phyloP scores from a whole-genome alignment of 2,888 invertebrate species.

The Hyposoter dolosus region DNA sequence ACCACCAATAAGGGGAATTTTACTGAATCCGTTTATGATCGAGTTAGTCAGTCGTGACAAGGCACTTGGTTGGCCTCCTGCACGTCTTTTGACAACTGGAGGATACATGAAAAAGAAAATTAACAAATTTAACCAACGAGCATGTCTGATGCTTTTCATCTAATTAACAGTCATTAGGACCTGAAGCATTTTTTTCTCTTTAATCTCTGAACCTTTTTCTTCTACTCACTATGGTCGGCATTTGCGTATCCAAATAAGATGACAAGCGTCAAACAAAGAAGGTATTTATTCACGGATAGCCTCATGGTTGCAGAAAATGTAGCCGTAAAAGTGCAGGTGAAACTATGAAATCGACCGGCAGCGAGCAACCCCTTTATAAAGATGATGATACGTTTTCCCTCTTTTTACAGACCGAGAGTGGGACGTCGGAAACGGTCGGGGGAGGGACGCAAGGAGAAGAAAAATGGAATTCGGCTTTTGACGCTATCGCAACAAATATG shows the following conservation, averaged over 20 bases:
- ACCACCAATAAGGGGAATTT: constrained; percentile 65
- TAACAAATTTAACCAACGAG: neutral
- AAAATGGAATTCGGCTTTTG: constrained; percentile 14
- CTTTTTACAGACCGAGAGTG: neutral
- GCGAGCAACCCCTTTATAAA: constrained; percentile 66
- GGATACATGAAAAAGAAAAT: neutral
- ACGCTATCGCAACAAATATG: constrained; percentile 54
- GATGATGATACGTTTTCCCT: constrained; percentile 40
- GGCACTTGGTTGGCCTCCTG: neutral
- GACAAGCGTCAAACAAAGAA: constrained; percentile 55
- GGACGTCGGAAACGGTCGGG: neutral
- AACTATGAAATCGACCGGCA: constrained; percentile 60
- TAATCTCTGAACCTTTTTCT: constrained; percentile 2
- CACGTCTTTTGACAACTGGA: constrained; percentile 62
- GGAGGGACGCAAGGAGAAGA: constrained; percentile 5
- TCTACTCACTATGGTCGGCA: constrained; percentile 62
- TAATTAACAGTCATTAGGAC: neutral
- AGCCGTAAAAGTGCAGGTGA: constrained; percentile 46
- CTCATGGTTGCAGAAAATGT: constrained; percentile 63
- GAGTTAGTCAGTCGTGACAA: neutral
- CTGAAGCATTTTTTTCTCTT: neutral
- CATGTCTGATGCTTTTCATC: too few species aligned
- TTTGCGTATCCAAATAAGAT: constrained; percentile 51
- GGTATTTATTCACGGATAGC: constrained; percentile 41
- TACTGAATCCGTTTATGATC: neutral